A percentile compares a stretch with the other conserved stretches of the same genome.
Evolutionary conservation across 2,888 invertebrate species (phyloP).

Genomic region (Scrobipalpa atriplicella): DNA sequence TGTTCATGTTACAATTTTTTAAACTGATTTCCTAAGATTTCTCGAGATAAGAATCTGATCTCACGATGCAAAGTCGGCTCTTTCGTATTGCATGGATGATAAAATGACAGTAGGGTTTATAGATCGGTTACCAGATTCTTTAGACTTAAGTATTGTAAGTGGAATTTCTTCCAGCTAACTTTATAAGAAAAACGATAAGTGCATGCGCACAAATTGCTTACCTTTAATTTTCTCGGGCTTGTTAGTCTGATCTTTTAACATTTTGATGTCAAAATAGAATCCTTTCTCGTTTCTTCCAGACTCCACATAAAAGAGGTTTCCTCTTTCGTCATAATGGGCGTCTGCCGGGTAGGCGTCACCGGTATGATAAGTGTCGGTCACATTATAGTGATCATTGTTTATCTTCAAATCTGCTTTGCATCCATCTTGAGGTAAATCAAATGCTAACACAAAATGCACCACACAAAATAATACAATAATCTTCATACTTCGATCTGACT

Average conservation of each 20-base stretch:
- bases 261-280: constrained; percentile 57
- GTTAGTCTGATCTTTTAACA: constrained; percentile 52
- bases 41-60: neutral
- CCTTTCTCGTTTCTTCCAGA: constrained; percentile 52
- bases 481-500: constrained; percentile 39
- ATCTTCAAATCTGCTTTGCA: constrained; percentile 60
- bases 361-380: constrained; percentile 51
- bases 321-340: constrained; percentile 63
- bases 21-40: neutral
- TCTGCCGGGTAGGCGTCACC: constrained; percentile 61
- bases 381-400: constrained; percentile 57
- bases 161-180: too few species aligned
- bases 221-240: constrained; percentile 55
- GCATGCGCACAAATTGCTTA: constrained; percentile 35
- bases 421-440: constrained; percentile 56
- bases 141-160: too few species aligned
- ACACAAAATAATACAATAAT: constrained; percentile 44
- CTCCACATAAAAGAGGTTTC: constrained; percentile 68
- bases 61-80: neutral
- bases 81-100: too few species aligned
- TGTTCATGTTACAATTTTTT: neutral
- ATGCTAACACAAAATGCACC: constrained; percentile 44
- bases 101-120: too few species aligned
- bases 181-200: too few species aligned
- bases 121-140: too few species aligned